phyloP scores from a whole-genome alignment of 2,888 invertebrate genomes.

The Watsonalla binaria region DNA sequence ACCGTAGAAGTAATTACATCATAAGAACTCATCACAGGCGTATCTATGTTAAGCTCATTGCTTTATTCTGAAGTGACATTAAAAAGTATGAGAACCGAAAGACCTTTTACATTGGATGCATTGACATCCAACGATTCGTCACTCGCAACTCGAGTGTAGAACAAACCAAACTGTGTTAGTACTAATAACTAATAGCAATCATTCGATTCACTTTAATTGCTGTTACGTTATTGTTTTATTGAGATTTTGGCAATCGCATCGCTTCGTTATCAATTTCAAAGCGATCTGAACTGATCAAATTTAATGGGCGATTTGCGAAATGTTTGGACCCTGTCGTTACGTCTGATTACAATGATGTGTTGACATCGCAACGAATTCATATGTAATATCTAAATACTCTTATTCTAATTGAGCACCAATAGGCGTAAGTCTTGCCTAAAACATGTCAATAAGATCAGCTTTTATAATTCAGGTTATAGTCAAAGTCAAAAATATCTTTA shows the following conservation, averaged over 20 bases:
- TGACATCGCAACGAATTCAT: too few relatives aligned
- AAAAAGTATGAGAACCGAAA: slow-evolving; percentile 68
- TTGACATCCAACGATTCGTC: slow-evolving; percentile 51
- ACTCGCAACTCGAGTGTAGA: slow-evolving; percentile 26
- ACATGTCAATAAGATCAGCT: too few relatives aligned
- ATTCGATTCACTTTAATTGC: slow-evolving; percentile 24
- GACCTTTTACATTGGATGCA: slow-evolving; percentile 61
- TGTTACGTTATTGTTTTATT: slow-evolving; percentile 13
- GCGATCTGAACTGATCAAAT: not conserved
- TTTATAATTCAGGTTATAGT: too few relatives aligned
- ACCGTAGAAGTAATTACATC: slow-evolving; percentile 27
- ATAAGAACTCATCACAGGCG: slow-evolving; percentile 17
- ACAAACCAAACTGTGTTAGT: slow-evolving; percentile 29
- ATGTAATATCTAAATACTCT: too few relatives aligned
- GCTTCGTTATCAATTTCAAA: not conserved
- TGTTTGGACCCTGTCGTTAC: too few relatives aligned
- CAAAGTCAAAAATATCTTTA: too few relatives aligned
- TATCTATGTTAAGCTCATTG: slow-evolving; percentile 38
- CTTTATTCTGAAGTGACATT: slow-evolving; percentile 66
- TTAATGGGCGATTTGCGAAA: too few relatives aligned
- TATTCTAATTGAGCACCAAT: too few relatives aligned
- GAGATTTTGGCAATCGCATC: slow-evolving; percentile 7
- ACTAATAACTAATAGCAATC: slow-evolving; percentile 19
- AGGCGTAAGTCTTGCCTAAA: too few relatives aligned
- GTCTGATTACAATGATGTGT: too few relatives aligned